phyloP scores from a whole-genome alignment of 2,888 invertebrate species.

The Melinaea menophilus region DNA sequence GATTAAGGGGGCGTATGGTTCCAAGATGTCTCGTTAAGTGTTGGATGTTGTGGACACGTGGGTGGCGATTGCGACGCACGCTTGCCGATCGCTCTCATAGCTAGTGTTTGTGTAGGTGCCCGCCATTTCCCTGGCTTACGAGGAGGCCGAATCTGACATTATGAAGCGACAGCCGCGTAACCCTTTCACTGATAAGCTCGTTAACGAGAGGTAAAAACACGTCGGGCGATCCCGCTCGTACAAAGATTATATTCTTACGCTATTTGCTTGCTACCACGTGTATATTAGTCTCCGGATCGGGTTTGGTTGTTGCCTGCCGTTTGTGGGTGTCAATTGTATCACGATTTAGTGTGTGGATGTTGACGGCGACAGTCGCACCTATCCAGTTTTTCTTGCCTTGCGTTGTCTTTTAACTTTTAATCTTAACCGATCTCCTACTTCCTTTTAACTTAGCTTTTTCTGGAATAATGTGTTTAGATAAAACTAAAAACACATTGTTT shows the following conservation, averaged over 20 bases:
- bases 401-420: conserved; percentile 65
- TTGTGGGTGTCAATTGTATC: conserved; percentile 56
- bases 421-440: conserved; percentile 60
- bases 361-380: conserved; percentile 73
- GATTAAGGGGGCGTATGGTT: conserved; percentile 34
- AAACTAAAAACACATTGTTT: conserved; percentile 59
- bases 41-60: conserved; percentile 67
- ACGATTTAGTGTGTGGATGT: conserved; percentile 59
- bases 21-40: conserved; percentile 51
- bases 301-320: conserved; percentile 73
- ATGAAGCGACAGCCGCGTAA: conserved; percentile 99
- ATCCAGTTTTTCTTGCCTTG: conserved; percentile 67
- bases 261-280: conserved; percentile 75
- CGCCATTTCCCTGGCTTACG: conserved; percentile 98
- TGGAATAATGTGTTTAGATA: conserved; percentile 61
- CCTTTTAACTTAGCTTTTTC: conserved; percentile 66
- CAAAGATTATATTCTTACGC: conserved; percentile 72
- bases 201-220: conserved; percentile 95
- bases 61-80: conserved; percentile 33
- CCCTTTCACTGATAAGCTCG: conserved; percentile 98
- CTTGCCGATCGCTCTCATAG: conserved; percentile 61
- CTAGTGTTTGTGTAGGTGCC: conserved; percentile 88
- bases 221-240: conserved; percentile 63
- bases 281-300: conserved; percentile 65
- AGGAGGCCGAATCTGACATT: conserved; percentile 98